Percentiles rank a stretch among this genome's conserved stretches.
phyloP scores from a whole-genome alignment of 2,888 invertebrate genomes.

The Mystacides longicornis region DNA sequence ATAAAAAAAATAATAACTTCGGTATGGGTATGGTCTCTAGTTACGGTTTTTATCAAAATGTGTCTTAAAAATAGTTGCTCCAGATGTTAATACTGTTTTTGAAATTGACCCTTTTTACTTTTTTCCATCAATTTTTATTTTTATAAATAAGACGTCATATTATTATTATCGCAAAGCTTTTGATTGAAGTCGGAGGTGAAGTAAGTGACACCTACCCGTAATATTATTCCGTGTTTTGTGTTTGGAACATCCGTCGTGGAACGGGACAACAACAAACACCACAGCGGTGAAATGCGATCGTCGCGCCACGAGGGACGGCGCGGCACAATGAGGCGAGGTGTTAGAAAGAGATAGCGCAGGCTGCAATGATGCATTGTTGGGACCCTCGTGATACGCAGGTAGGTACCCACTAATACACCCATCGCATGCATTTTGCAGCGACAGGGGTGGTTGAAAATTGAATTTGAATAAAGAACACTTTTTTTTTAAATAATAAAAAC shows the following conservation, averaged over 20 bases:
- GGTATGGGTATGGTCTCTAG: no score
- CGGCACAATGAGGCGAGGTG: slow-evolving; percentile 16
- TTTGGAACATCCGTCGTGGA: slow-evolving; percentile 10
- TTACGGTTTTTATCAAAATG: no score
- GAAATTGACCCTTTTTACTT: no score
- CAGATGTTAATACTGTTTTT: no score
- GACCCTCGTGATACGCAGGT: not conserved
- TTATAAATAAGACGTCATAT: not conserved
- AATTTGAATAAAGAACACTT: no score
- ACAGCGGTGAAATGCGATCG: slow-evolving; percentile 10
- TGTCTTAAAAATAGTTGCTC: no score
- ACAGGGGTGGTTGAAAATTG: no score
- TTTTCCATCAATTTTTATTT: not conserved
- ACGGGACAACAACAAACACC: slow-evolving; percentile 10
- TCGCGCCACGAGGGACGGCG: slow-evolving; percentile 9
- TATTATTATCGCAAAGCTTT: not conserved
- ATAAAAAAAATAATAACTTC: no score
- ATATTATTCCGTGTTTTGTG: not conserved
- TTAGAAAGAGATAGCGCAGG: slow-evolving; percentile 22
- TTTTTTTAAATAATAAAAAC: no score
- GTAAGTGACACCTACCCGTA: not conserved
- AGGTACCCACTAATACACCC: no score
- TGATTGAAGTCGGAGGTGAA: not conserved
- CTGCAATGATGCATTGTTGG: slow-evolving; percentile 15
- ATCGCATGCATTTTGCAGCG: no score